These are phyloP conservation scores for Leucophora obtusa DNA, from an alignment of 2,888 invertebrate species.

Conservation along the genomic window DNA sequence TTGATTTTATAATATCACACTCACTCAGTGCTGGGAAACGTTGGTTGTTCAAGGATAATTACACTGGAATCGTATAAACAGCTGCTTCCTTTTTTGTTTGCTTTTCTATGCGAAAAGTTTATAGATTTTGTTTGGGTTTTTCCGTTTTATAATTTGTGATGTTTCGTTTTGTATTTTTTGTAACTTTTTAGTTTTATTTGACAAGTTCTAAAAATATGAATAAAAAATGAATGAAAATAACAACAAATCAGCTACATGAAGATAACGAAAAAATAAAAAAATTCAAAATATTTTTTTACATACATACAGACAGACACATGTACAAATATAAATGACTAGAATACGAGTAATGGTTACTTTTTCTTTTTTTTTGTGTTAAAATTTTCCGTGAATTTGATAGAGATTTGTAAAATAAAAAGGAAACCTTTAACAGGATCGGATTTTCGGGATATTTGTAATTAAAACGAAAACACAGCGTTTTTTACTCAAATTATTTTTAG, in stretches of 20 bases:
- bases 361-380: neutral
- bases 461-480: neutral
- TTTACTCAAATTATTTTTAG: constrained; percentile 44
- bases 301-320: neutral
- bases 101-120: neutral
- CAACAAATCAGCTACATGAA: neutral
- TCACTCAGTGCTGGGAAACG: neutral
- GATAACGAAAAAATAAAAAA: neutral
- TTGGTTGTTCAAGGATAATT: neutral
- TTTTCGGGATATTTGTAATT: neutral
- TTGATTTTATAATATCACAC: neutral
- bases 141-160: neutral
- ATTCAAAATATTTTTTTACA: neutral
- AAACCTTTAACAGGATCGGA: neutral
- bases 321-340: neutral
- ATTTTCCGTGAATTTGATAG: neutral
- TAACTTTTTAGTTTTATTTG: neutral
- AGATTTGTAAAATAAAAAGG: neutral
- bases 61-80: neutral
- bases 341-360: neutral
- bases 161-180: neutral
- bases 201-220: constrained; percentile 5
- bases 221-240: neutral
- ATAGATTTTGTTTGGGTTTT: neutral
- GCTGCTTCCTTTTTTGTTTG: neutral